Evolutionary conservation across 2,113 vertebrate genomes (phyloP).

Genomic region (Tinamus guttatus): DNA sequence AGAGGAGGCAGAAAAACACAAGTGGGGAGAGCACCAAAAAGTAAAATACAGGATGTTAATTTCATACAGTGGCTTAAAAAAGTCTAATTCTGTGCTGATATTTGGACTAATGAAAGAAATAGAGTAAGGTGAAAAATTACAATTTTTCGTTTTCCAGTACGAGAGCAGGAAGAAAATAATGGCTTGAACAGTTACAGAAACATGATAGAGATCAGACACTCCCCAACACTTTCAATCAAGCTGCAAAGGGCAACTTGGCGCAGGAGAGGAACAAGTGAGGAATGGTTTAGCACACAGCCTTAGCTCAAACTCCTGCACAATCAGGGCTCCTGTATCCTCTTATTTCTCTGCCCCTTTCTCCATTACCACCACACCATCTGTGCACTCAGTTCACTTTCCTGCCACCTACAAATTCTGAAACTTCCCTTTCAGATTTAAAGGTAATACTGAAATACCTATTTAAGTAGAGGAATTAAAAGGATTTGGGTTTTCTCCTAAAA

Average conservation of each 20-base stretch:
- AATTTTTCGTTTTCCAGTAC: background rate
- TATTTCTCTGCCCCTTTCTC: background rate
- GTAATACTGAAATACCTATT: background rate
- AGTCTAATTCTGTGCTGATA: background rate
- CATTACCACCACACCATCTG: background rate
- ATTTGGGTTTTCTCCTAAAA: background rate
- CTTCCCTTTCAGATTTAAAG: background rate
- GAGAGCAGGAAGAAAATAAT: background rate
- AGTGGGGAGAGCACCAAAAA: background rate
- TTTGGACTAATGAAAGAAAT: background rate
- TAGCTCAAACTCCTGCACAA: background rate
- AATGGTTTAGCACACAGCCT: background rate
- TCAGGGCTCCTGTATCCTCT: background rate
- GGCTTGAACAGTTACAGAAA: background rate
- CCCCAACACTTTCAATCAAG: background rate
- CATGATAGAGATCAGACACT: background rate
- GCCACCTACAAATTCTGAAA: background rate
- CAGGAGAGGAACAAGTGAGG: background rate
- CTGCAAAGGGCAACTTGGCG: background rate
- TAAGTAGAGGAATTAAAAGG: background rate
- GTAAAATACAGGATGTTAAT: background rate
- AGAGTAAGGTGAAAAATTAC: background rate
- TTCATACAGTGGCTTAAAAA: fast-evolving
- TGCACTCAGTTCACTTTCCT: background rate
- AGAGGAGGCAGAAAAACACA: background rate